phyloP scores from a whole-genome alignment of 2,113 vertebrate species.

The Rallus limicola region DNA sequence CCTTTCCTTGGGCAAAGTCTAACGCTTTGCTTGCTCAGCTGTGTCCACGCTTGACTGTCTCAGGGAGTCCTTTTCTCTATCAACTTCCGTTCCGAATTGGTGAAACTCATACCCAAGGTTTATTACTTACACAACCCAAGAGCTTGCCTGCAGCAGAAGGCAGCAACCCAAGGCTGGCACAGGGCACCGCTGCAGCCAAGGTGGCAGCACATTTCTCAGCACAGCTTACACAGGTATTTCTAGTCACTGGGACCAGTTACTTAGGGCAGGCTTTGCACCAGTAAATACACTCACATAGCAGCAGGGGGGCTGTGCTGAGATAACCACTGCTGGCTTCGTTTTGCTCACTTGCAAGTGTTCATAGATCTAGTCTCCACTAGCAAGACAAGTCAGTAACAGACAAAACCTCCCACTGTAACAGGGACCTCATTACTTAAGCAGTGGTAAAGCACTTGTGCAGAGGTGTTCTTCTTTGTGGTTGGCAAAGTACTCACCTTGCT shows the following conservation, averaged over 20 bases:
- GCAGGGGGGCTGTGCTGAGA: neutral
- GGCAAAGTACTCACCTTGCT: neutral
- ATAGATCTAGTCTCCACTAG: neutral
- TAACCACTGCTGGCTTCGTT: neutral
- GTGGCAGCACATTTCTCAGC: neutral
- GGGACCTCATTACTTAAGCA: neutral
- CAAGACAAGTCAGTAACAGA: neutral
- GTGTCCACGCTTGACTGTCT: neutral
- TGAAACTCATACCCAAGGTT: neutral
- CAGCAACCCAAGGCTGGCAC: neutral
- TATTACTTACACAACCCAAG: neutral
- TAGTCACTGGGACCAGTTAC: neutral
- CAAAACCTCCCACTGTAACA: neutral
- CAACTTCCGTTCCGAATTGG: neutral
- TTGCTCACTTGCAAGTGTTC: neutral
- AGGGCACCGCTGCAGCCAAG: accelerated
- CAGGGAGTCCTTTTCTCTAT: neutral
- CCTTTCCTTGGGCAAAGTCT: neutral
- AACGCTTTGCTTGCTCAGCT: neutral
- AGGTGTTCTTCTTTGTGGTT: neutral
- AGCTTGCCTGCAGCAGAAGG: neutral
- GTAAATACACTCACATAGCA: accelerated
- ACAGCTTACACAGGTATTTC: neutral
- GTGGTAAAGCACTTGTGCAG: neutral
- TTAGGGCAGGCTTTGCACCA: neutral